Percentiles rank a stretch among this genome's conserved stretches.
These are phyloP conservation scores for Chesias legatella DNA, from an alignment of 2,888 invertebrate species.

Conservation along the genomic window DNA sequence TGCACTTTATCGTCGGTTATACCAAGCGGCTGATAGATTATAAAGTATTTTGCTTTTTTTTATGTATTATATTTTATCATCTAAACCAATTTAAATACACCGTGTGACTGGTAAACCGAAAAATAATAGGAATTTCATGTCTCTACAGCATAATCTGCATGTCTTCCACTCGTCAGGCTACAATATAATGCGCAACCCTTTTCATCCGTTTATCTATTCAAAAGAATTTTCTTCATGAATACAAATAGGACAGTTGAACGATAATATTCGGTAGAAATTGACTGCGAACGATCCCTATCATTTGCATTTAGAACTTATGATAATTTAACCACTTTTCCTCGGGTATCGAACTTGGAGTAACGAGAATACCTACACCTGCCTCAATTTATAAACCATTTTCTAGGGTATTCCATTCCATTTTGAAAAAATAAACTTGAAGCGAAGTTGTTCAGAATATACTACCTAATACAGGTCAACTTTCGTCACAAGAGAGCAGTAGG, in stretches of 20 bases:
- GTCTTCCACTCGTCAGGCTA: slow-evolving; percentile 51
- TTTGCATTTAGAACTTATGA: slow-evolving; percentile 32
- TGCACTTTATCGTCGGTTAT: too few species aligned
- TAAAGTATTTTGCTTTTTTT: too few species aligned
- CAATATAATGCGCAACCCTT: slow-evolving; percentile 54
- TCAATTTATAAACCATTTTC: not conserved
- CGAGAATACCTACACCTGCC: not conserved
- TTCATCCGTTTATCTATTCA: slow-evolving; percentile 61
- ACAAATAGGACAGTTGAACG: slow-evolving; percentile 58
- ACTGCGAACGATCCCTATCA: slow-evolving; percentile 47
- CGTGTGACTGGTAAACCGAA: too few species aligned
- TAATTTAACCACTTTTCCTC: slow-evolving; percentile 19
- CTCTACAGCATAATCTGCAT: slow-evolving; percentile 13
- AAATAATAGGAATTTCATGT: too few species aligned
- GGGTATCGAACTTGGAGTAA: not conserved
- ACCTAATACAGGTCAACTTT: too few species aligned
- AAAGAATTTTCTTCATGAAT: slow-evolving; percentile 61
- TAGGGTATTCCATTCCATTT: too few species aligned
- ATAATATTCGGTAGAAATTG: slow-evolving; percentile 57
- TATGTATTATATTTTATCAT: too few species aligned
- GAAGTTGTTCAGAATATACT: too few species aligned
- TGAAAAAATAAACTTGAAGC: too few species aligned
- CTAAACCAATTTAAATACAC: too few species aligned
- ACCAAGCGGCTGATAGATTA: too few species aligned
- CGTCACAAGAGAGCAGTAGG: too few species aligned